Conservation (phyloP, 2,797 vertebrate genomes). For the Channallabes apus region DNA sequence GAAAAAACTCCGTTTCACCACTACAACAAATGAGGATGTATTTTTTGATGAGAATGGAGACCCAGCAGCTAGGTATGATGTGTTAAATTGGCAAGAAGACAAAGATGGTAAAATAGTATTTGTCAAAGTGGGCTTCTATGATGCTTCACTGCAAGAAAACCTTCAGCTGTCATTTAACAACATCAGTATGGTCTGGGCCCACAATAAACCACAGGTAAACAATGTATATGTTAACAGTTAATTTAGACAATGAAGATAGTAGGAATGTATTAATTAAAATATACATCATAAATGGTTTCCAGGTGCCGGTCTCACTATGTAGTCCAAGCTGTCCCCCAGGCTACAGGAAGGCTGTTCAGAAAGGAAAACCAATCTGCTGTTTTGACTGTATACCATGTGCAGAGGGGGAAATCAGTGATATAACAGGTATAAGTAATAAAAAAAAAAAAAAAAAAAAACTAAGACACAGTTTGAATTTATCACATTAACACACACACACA, state of each 20-base stretch:
- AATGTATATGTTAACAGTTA: background rate
- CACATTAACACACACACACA: too few relatives aligned
- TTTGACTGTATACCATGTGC: constrained; percentile 69
- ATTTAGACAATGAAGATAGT: background rate
- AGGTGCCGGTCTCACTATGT: constrained; percentile 54
- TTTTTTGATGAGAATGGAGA: constrained; percentile 21
- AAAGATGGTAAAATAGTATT: constrained; percentile 42
- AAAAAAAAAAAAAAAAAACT: too few relatives aligned
- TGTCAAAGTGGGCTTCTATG: constrained; percentile 23
- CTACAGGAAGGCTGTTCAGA: constrained; percentile 56
- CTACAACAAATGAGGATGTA: constrained; percentile 29
- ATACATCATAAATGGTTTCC: background rate
- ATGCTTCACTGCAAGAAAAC: constrained; percentile 40
- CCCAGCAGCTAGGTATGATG: constrained; percentile 45
- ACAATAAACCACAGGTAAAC: constrained; percentile 42
- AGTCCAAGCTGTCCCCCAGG: constrained; percentile 43
- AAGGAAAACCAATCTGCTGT: constrained; percentile 64
- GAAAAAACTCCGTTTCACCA: constrained; percentile 42
- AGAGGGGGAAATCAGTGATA: constrained; percentile 67
- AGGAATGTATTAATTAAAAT: background rate
- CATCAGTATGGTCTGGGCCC: constrained; percentile 41
- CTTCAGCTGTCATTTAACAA: constrained; percentile 44
- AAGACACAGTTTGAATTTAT: too few relatives aligned
- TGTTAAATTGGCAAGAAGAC: constrained; percentile 62
- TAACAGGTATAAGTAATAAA: constrained; percentile 25